Evolutionary conservation across 2,113 vertebrate species (phyloP).

Genomic region (Sylvietta virens): DNA sequence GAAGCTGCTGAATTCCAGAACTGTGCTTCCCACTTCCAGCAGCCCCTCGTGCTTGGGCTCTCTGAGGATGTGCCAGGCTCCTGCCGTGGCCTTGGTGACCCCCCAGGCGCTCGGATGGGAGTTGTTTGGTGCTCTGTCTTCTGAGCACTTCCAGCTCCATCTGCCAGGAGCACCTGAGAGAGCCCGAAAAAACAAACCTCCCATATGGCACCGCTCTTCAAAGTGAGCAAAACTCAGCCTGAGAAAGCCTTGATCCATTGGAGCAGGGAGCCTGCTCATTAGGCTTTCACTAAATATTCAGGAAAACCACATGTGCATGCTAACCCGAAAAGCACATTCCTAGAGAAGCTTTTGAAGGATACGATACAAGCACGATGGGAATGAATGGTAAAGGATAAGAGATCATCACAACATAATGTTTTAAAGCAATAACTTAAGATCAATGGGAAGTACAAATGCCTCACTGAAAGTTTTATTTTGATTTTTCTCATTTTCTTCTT

Average conservation of each 20-base stretch:
- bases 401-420: not conserved
- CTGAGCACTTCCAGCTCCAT: not conserved
- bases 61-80: not conserved
- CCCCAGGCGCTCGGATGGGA: accelerated
- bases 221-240: not conserved
- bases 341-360: not conserved
- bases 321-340: not conserved
- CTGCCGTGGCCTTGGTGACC: not conserved
- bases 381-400: not conserved
- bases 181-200: not conserved
- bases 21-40: not conserved
- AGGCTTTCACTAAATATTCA: not conserved
- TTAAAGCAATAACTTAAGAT: not conserved
- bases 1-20: not conserved
- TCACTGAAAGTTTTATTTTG: too few relatives aligned
- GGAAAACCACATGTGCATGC: not conserved
- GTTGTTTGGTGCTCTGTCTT: not conserved
- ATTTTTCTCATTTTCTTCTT: too few relatives aligned
- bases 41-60: accelerated
- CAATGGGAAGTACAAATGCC: not conserved
- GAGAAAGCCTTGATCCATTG: not conserved
- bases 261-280: not conserved
- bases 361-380: accelerated
- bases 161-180: slow-evolving; percentile 29
- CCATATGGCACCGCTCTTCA: slow-evolving; percentile 7